Evolutionary conservation across 2,888 invertebrate genomes (phyloP).

Genomic region (Acanthosoma haemorrhoidale): DNA sequence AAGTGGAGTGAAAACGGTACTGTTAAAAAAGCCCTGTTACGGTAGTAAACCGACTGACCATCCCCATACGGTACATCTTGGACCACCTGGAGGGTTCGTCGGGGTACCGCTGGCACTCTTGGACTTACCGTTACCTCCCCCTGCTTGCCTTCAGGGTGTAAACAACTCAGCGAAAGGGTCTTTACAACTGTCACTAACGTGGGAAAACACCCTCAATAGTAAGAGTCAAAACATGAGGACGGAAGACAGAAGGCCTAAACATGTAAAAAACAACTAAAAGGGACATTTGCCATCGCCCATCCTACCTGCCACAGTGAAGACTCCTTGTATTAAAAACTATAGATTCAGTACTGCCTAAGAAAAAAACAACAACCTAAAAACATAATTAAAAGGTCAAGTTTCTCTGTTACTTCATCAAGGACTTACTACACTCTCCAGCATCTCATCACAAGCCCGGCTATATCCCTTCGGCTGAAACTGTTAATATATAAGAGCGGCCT

Average conservation of each 20-base stretch:
- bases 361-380: no score
- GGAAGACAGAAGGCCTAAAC: background rate
- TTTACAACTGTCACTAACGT: background rate
- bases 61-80: no score
- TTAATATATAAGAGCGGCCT: no score
- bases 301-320: background rate
- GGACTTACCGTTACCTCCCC: slow-evolving; percentile 1
- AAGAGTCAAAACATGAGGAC: background rate
- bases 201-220: slow-evolving; percentile 3
- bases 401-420: no score
- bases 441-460: no score
- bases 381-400: no score
- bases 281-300: background rate
- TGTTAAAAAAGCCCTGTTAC: background rate
- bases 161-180: slow-evolving; percentile 4
- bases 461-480: no score
- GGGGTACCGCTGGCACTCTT: no score
- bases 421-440: no score
- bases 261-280: background rate
- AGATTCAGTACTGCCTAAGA: no score
- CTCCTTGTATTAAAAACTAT: no score
- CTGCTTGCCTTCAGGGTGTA: background rate
- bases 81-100: no score
- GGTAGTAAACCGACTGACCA: background rate
- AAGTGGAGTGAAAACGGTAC: background rate